Percentiles rank a stretch among this genome's conserved stretches.
Evolutionary conservation across 2,888 invertebrate species (phyloP).

Genomic region (Orchestes rusci): DNA sequence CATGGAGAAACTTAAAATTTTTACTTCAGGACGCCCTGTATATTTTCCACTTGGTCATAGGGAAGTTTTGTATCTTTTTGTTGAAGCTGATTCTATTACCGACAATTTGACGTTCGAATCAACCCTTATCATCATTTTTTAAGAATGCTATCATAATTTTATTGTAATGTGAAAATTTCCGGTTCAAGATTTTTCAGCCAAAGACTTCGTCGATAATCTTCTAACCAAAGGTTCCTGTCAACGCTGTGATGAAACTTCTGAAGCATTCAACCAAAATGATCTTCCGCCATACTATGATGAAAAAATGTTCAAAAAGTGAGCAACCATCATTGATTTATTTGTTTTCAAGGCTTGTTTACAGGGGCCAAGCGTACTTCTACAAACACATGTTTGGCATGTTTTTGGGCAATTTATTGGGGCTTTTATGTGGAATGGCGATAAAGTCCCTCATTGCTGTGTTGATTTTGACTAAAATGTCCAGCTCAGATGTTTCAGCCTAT

Average conservation of each 20-base stretch:
- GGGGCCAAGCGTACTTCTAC: slow-evolving; percentile 65
- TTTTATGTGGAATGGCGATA: slow-evolving; percentile 65
- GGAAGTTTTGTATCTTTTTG: too few species aligned
- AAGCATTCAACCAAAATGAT: slow-evolving; percentile 42
- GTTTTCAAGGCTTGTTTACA: too few species aligned
- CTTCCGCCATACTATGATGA: slow-evolving; percentile 64
- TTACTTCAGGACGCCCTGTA: too few species aligned
- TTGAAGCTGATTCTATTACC: too few species aligned
- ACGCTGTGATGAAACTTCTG: slow-evolving; percentile 47
- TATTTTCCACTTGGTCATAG: too few species aligned
- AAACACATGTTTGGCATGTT: slow-evolving; percentile 63
- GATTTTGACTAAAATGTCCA: slow-evolving; percentile 63
- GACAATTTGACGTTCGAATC: too few species aligned
- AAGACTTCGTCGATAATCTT: slow-evolving; percentile 34
- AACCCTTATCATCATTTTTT: too few species aligned
- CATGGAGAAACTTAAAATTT: too few species aligned
- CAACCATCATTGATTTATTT: too few species aligned
- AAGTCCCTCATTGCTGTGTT: slow-evolving; percentile 66
- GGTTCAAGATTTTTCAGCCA: too few species aligned
- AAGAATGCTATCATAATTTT: too few species aligned
- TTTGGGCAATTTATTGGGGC: slow-evolving; percentile 65
- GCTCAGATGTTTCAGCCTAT: slow-evolving; percentile 58
- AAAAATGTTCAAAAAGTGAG: slow-evolving; percentile 55
- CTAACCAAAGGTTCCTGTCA: slow-evolving; percentile 44
- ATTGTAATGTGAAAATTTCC: too few species aligned